Base-by-base conservation (phyloP, 2,797 vertebrate genomes). In the Holocentrus rufus region DNA sequence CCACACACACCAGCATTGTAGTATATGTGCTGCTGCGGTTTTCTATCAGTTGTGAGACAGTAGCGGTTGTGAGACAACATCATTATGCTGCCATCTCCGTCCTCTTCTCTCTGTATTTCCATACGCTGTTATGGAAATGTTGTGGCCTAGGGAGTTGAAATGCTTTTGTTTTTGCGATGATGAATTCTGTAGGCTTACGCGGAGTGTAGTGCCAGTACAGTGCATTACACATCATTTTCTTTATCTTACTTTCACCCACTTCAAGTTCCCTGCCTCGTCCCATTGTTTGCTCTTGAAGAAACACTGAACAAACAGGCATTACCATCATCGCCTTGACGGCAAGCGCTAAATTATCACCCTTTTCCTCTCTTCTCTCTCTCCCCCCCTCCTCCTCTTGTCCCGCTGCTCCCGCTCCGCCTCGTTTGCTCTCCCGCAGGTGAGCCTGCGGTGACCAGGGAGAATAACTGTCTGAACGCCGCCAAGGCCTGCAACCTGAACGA, bases 401-500 rank as follows among this genome's bases (percentile, higher is more conserved):
- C 10, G 8, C 58, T 42, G 18, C 34, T 17, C 2, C 27, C 14
- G 10, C 14, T 20, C 13, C 23, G n/a, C 31, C n/a, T 47, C 3
- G 50, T 18, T 14, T 0, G 18, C 0, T 69, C 36, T 30, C 75
- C 80, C 84, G 54, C 76, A 98, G 95, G 95, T 77, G 97, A 98
- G 78, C 95, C 95, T n/a, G 92, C 95, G 0, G 92, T 98, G 74
- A 92, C 96, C 76, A 96, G 95, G 85, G 96, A 96, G 81, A 99
- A 98, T 87, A 97, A 96, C 92, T 98, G 97, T 82, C 92, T 99
- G 90, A 97, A 95, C 0, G 97, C 97, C 1, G 97, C 97, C 60
- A 99, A 99, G 90, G 97, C 97, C 84, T 99, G 97, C 86, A 99
- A 99, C 93, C 95, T 98, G 77, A 97, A 99, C 2, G 97, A 99